phyloP scores from a whole-genome alignment of 2,888 invertebrate genomes.

The Drosophila kambysellisi region DNA sequence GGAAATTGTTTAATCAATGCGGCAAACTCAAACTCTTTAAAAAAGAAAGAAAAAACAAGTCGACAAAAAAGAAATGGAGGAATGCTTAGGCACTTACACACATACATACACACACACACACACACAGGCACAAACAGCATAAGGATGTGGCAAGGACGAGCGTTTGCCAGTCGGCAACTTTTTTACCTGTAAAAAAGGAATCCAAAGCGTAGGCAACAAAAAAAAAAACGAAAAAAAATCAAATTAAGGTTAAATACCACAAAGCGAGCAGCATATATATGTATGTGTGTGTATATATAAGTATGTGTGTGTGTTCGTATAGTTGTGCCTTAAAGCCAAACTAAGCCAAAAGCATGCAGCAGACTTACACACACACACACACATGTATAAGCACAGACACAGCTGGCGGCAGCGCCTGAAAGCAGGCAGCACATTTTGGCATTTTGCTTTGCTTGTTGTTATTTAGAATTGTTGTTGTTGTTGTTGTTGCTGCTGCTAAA shows the following conservation, averaged over 20 bases:
- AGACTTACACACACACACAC: constrained; percentile 31
- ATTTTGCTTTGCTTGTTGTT: constrained; percentile 53
- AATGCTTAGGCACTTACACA: constrained; percentile 39
- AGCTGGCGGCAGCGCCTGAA: constrained; percentile 59
- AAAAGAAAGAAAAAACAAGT: constrained; percentile 12
- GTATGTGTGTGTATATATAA: constrained; percentile 10
- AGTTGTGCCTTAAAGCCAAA: constrained; percentile 61
- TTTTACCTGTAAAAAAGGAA: constrained; percentile 42
- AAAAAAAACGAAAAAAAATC: constrained; percentile 59
- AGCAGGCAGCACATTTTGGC: constrained; percentile 78
- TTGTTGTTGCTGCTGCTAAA: constrained; percentile 23
- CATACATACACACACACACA: constrained; percentile 14
- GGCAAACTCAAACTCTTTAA: constrained; percentile 65
- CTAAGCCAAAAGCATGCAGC: constrained; percentile 58
- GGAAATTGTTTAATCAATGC: constrained; percentile 74
- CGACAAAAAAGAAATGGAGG: constrained; percentile 10
- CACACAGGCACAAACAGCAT: background rate
- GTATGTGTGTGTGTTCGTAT: constrained; percentile 8
- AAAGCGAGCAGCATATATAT: constrained; percentile 66
- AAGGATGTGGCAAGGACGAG: constrained; percentile 54
- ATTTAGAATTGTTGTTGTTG: constrained; percentile 28
- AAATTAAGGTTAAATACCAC: constrained; percentile 81
- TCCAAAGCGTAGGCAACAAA: constrained; percentile 39
- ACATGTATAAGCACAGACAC: constrained; percentile 18
- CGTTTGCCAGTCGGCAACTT: constrained; percentile 37